Evolutionary conservation across 2,797 vertebrate genomes (phyloP).

Genomic region (Pantherophis vulpinus): DNA sequence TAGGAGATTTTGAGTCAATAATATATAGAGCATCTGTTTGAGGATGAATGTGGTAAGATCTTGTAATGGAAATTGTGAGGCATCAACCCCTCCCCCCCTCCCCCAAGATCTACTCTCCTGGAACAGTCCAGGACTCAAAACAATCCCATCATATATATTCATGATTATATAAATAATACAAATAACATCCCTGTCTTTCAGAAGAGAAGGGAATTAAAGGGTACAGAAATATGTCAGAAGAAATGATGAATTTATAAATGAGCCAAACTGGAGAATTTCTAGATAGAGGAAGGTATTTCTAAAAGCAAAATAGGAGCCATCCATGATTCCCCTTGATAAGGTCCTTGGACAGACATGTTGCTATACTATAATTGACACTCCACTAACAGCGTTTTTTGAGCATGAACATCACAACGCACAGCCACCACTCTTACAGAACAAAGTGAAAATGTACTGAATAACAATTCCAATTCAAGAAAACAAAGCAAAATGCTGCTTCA

Average conservation of each 20-base stretch:
- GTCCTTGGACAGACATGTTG: neutral
- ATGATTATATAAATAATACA: neutral
- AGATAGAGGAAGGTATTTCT: neutral
- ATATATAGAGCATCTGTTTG: conserved; percentile 29
- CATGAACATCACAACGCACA: neutral
- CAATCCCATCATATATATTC: neutral
- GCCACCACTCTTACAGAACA: neutral
- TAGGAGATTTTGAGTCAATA: conserved; percentile 18
- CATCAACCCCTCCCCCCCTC: neutral
- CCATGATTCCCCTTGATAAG: neutral
- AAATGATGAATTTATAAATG: neutral
- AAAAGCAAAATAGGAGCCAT: neutral
- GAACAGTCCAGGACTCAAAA: neutral
- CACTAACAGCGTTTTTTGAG: neutral
- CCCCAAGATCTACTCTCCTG: neutral
- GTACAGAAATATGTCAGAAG: neutral
- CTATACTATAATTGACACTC: neutral
- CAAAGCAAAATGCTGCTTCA: neutral
- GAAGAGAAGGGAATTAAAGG: neutral
- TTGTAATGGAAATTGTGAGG: neutral
- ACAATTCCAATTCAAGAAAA: neutral
- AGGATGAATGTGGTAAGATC: conserved; percentile 10
- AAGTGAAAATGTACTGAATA: neutral
- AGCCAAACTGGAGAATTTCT: neutral
- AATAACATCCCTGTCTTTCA: neutral